These are phyloP conservation scores for Drosophila subsilvestris DNA, from an alignment of 2,888 invertebrate genomes.

Conservation along the genomic window DNA sequence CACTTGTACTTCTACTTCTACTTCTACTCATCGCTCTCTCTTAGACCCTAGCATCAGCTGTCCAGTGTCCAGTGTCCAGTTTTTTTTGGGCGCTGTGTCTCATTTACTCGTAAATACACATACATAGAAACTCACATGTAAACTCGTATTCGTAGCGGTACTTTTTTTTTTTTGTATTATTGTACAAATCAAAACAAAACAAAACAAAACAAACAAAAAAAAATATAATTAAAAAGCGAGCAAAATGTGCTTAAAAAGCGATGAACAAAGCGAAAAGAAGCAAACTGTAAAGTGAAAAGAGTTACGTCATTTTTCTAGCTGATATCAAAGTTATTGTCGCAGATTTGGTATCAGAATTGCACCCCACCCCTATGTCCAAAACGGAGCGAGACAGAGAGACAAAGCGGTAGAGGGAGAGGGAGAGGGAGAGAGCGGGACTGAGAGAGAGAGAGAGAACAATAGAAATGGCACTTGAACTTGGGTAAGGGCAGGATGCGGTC, in stretches of 20 bases:
- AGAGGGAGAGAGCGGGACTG: constrained; percentile 1
- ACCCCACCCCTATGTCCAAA: constrained; percentile 73
- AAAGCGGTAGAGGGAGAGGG: neutral
- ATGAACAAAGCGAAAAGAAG: constrained; percentile 47
- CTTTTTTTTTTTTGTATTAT: neutral
- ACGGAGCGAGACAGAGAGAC: neutral
- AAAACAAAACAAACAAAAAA: constrained; percentile 7
- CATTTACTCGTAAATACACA: neutral
- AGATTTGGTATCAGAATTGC: constrained; percentile 84
- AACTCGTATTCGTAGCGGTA: neutral
- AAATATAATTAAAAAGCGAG: constrained; percentile 35
- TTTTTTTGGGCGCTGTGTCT: neutral
- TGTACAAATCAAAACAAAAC: neutral
- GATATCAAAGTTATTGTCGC: constrained; percentile 83
- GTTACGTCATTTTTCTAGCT: constrained; percentile 84
- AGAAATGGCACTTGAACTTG: constrained; percentile 68
- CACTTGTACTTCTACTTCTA: constrained; percentile 3
- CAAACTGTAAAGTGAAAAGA: constrained; percentile 79
- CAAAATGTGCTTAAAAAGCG: constrained; percentile 26
- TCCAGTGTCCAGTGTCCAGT: no score
- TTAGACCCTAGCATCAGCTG: neutral
- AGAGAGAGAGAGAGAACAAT: constrained; percentile 12
- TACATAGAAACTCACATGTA: neutral
- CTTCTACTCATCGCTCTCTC: neutral
- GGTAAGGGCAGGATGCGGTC: constrained; percentile 32